Conservation (phyloP, 2,797 vertebrate genomes). For the Pseudomugil tenellus region DNA sequence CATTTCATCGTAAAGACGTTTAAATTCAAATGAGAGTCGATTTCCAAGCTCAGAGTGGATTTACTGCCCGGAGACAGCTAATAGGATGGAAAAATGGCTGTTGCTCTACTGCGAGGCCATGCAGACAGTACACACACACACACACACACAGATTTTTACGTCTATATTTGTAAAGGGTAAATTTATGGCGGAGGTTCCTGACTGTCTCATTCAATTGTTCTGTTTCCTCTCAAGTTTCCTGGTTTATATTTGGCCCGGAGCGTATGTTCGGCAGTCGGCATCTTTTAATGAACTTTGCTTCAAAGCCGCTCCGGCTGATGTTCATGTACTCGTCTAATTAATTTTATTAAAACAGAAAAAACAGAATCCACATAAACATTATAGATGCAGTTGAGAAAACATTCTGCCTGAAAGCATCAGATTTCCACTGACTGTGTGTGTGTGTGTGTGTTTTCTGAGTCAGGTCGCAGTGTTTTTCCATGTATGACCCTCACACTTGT, state of each 20-base stretch:
- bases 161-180: slow-evolving; percentile 41
- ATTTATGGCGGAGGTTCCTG: slow-evolving; percentile 36
- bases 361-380: background rate
- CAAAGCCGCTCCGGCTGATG: slow-evolving; percentile 3
- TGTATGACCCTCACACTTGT: slow-evolving; percentile 42
- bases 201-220: slow-evolving; percentile 50
- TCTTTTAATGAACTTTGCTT: slow-evolving; percentile 6
- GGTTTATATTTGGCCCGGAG: slow-evolving; percentile 21
- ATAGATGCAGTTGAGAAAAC: background rate
- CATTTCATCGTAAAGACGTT: background rate
- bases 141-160: background rate
- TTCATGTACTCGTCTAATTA: slow-evolving; percentile 17
- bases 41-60: background rate
- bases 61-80: background rate
- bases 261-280: background rate
- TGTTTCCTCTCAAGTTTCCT: slow-evolving; percentile 52
- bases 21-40: background rate
- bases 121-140: background rate
- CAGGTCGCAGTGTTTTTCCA: slow-evolving; percentile 64
- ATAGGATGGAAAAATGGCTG: background rate
- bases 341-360: slow-evolving; percentile 18
- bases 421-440: slow-evolving; percentile 51
- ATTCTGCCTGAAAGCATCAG: slow-evolving; percentile 25
- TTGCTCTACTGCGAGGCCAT: background rate
- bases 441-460: slow-evolving; percentile 33